Percentiles rank a stretch among this genome's conserved stretches.
Evolutionary conservation across 2,888 invertebrate species (phyloP).

Genomic region (Plebejus argus): DNA sequence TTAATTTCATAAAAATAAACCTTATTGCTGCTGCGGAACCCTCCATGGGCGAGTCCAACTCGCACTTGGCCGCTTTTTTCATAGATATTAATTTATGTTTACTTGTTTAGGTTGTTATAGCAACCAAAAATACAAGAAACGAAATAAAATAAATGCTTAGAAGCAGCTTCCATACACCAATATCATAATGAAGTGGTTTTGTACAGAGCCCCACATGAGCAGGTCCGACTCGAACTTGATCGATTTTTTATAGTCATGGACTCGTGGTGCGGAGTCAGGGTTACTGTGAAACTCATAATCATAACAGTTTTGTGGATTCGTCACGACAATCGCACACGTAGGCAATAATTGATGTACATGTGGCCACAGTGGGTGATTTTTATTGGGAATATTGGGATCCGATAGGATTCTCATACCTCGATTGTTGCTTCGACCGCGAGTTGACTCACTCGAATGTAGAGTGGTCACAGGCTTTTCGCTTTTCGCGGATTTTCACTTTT

Average conservation of each 20-base stretch:
- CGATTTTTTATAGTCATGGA: slow-evolving; percentile 2
- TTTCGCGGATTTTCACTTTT: too few relatives aligned
- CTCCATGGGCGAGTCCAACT: too few relatives aligned
- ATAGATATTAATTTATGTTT: too few relatives aligned
- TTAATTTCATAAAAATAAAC: too few relatives aligned
- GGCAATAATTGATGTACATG: neutral
- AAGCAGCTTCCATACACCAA: too few relatives aligned
- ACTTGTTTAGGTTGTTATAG: too few relatives aligned
- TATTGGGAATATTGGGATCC: neutral
- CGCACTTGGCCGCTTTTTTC: too few relatives aligned
- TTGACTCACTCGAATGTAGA: neutral
- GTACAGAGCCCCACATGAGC: neutral
- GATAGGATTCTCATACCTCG: neutral
- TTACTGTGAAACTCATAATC: slow-evolving; percentile 14
- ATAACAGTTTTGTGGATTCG: slow-evolving; percentile 24
- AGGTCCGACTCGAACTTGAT: neutral
- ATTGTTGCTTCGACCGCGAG: neutral
- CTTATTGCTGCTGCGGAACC: too few relatives aligned
- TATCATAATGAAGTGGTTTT: neutral
- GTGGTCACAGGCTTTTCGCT: neutral
- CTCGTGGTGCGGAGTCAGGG: slow-evolving; percentile 18
- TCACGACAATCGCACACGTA: slow-evolving; percentile 27
- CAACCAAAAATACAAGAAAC: too few relatives aligned
- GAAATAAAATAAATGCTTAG: too few relatives aligned
- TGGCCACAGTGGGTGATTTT: too few relatives aligned